Evolutionary conservation across 1,140 invertebrate genomes (phyloP).

Genomic region (Bradysia coprophila): DNA sequence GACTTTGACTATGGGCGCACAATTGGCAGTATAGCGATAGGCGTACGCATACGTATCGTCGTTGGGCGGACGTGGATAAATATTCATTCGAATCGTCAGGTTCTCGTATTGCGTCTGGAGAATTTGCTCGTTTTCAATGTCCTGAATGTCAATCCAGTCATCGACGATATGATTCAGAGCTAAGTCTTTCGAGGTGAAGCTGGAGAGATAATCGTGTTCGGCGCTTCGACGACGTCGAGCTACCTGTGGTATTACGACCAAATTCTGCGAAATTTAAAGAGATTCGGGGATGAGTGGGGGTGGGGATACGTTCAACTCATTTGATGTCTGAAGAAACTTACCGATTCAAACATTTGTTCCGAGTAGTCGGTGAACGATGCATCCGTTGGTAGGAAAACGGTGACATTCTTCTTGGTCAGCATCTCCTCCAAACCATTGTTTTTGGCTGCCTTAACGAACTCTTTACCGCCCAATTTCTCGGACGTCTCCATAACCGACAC

Average conservation of each 20-base stretch:
- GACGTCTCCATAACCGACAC: conserved; percentile 29
- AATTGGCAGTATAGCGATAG: conserved; percentile 30
- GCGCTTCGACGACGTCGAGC: conserved; percentile 6
- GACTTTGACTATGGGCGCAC: conserved; percentile 26
- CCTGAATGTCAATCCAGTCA: conserved; percentile 25
- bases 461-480: conserved; percentile 28
- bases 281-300: background rate
- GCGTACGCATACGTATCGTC: conserved; percentile 14
- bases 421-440: conserved; percentile 24
- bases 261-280: conserved; percentile 2
- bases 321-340: conserved; percentile 9
- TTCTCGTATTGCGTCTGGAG: conserved; percentile 25
- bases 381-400: conserved; percentile 34
- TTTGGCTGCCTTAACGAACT: conserved; percentile 29
- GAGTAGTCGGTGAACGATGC: conserved; percentile 29
- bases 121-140: conserved; percentile 27
- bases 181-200: conserved; percentile 16
- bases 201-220: conserved; percentile 6
- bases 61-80: conserved; percentile 28
- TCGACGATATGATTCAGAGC: conserved; percentile 25
- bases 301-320: background rate
- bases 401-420: conserved; percentile 26
- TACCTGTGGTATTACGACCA: conserved; percentile 3
- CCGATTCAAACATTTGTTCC: conserved; percentile 21
- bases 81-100: conserved; percentile 37